Evolutionary conservation across 2,113 vertebrate genomes (phyloP).

Genomic region (Isichthys henryi): DNA sequence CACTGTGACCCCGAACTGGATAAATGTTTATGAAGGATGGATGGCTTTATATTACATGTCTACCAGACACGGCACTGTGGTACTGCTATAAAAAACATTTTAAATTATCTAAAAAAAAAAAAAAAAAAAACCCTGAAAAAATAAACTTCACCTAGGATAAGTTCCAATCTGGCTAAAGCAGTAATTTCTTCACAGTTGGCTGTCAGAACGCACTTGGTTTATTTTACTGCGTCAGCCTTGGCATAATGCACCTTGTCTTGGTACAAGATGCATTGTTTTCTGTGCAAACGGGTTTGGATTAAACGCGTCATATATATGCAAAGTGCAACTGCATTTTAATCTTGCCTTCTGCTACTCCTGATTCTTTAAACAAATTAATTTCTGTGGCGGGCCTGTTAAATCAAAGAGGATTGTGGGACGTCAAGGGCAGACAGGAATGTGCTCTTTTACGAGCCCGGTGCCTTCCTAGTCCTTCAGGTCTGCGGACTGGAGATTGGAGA

Average conservation of each 20-base stretch:
- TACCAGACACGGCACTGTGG: neutral
- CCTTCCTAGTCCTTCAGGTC: neutral
- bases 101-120: neutral
- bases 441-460: neutral
- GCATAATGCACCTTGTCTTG: neutral
- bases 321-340: neutral
- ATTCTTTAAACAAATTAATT: constrained; percentile 2
- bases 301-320: neutral
- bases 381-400: neutral
- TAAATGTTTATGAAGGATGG: neutral
- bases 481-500: neutral
- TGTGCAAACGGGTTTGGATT: neutral
- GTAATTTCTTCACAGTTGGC: constrained; percentile 3
- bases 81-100: neutral
- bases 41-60: neutral
- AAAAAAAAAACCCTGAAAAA: neutral
- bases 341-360: neutral
- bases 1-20: neutral
- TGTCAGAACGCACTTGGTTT: neutral
- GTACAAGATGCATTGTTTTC: neutral
- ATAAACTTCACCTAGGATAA: neutral
- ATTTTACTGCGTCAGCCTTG: neutral
- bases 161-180: neutral
- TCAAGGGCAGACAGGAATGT: neutral
- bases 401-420: neutral